Evolutionary conservation across 37 sponge, comb jelly and placozoan genomes (phyloP).

Genomic region (Halichondria panicea): DNA sequence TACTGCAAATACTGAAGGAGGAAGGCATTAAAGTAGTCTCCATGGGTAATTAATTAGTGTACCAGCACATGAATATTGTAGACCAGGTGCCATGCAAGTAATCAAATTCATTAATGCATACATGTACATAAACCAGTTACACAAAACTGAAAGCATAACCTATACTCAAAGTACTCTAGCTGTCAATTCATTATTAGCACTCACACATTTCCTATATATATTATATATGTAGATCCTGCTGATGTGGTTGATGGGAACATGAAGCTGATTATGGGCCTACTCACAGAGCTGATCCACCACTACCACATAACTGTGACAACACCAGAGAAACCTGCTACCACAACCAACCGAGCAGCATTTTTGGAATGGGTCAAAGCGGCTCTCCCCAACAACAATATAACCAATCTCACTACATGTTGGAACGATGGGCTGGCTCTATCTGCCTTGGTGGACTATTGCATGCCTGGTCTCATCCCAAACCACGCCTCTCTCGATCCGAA

Average conservation of each 20-base stretch:
- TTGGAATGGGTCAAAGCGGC: conserved; percentile 60
- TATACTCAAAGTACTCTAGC: not conserved
- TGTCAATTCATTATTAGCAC: not conserved
- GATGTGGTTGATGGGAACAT: conserved; percentile 60
- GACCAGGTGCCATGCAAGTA: not conserved
- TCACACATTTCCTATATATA: not conserved
- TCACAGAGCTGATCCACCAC: conserved; percentile 38
- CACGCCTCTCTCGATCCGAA: conserved; percentile 47
- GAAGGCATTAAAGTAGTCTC: conserved; percentile 24
- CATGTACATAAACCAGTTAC: not conserved
- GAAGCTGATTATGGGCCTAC: conserved; percentile 54
- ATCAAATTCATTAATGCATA: not conserved
- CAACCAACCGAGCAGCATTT: too few species aligned
- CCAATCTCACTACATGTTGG: conserved; percentile 76
- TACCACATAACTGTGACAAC: conserved; percentile 22
- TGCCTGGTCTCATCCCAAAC: conserved; percentile 75
- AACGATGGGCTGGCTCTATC: conserved; percentile 58
- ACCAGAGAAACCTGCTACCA: too few species aligned
- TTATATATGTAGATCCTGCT: conserved; percentile 33
- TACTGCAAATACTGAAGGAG: conserved; percentile 24
- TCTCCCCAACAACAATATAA: conserved; percentile 32
- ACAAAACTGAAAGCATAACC: not conserved
- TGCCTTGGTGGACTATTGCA: conserved; percentile 58
- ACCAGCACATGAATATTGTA: not conserved
- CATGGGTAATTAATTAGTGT: conserved; percentile 12